These are phyloP conservation scores for Cabera pusaria DNA, from an alignment of 2,888 invertebrate species.

Conservation along the genomic window DNA sequence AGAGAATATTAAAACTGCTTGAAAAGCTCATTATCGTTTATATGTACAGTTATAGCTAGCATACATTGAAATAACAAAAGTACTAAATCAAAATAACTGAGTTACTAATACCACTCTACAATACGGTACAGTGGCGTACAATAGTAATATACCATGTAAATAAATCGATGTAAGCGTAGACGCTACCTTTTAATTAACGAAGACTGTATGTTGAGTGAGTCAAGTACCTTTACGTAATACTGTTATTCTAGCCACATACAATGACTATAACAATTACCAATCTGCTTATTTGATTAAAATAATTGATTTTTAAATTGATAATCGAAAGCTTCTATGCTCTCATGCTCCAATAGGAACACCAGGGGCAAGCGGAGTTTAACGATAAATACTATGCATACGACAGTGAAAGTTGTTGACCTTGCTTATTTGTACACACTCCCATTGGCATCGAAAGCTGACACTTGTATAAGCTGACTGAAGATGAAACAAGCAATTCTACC, in stretches of 20 bases:
- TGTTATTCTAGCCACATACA: no score
- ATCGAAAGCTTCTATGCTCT: conserved; percentile 15
- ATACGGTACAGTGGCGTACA: no score
- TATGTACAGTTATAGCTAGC: no score
- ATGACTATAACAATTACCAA: no score
- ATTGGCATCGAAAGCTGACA: conserved; percentile 34
- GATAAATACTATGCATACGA: conserved; percentile 25
- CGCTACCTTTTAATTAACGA: conserved; percentile 9
- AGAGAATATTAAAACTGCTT: no score
- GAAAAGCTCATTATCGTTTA: not conserved
- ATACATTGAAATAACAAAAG: no score
- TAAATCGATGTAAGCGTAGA: no score
- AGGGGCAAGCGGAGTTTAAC: conserved; percentile 17
- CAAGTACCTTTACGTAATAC: no score
- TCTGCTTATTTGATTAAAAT: conserved; percentile 11
- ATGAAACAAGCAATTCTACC: conserved; percentile 5
- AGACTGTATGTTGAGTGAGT: no score
- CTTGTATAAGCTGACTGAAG: conserved; percentile 8
- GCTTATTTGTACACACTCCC: conserved; percentile 39
- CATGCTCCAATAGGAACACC: conserved; percentile 14
- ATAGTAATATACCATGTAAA: no score
- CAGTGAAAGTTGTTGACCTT: conserved; percentile 69
- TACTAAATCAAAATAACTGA: no score
- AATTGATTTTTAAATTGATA: conserved; percentile 11
- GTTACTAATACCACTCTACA: no score